These are phyloP conservation scores for Drosophila nasuta DNA, from an alignment of 1,140 invertebrate species.

Conservation along the genomic window DNA sequence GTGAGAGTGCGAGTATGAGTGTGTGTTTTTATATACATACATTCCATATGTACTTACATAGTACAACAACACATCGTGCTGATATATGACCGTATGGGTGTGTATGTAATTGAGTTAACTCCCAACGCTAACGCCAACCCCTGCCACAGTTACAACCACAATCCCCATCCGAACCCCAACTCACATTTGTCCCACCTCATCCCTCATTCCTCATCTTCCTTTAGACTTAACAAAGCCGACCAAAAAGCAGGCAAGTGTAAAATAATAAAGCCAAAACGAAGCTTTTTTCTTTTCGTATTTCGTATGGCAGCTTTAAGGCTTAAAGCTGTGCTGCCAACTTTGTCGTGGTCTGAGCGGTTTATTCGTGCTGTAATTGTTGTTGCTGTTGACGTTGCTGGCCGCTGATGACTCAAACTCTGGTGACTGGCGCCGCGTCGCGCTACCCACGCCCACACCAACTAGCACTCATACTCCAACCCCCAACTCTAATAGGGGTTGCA, in stretches of 20 bases:
- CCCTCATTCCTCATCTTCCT: constrained; percentile 1
- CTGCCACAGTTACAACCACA: not conserved
- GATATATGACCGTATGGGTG: constrained; percentile 31
- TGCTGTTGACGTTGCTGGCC: constrained; percentile 36
- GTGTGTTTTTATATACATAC: constrained; percentile 21
- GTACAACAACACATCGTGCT: constrained; percentile 11
- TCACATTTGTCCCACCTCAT: not conserved
- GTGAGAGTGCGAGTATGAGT: not conserved
- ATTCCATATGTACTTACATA: constrained; percentile 9
- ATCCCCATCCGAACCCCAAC: not conserved
- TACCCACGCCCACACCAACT: constrained; percentile 36
- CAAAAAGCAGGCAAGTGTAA: constrained; percentile 37
- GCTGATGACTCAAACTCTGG: constrained; percentile 79
- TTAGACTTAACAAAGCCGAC: constrained; percentile 17
- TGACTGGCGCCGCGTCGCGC: constrained; percentile 60
- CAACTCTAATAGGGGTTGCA: constrained; percentile 80
- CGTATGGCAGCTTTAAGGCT: constrained; percentile 63
- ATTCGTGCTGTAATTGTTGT: constrained; percentile 32
- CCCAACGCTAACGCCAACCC: constrained; percentile 1
- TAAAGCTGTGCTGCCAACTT: constrained; percentile 57
- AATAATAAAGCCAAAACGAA: constrained; percentile 55
- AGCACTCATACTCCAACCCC: constrained; percentile 48
- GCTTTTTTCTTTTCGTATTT: constrained; percentile 38
- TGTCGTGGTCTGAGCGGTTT: constrained; percentile 25
- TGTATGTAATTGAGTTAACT: constrained; percentile 47